Base-by-base conservation (phyloP, 2,888 invertebrate species). In the Lacanobia oleracea region DNA sequence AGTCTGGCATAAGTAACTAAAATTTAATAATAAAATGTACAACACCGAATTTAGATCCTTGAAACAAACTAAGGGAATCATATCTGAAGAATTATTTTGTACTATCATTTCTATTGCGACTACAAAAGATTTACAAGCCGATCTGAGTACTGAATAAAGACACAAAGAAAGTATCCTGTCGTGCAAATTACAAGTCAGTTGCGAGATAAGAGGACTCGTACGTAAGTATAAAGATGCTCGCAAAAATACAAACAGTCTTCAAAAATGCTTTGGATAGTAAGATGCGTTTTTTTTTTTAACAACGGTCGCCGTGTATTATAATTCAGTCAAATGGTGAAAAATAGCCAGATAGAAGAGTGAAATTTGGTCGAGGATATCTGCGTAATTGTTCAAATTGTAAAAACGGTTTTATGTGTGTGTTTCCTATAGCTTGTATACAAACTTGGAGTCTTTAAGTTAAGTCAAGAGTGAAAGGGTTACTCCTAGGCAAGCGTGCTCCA, bases 41-140 rank as follows among this genome's bases (percentile, higher is more conserved):
- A 18, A 16, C 51, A 56, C 50, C 5, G 27, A 65, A 70, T 56
- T 16, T 16, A n/a, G 54, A 54, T 53, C 43, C 43, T 33, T 45
- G 7, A 43, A 10, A 37, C 21, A 54, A 77, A 73, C 37, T 60
- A 59, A 53, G n/a, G 27, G 51, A 62, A 40, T 54, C 27, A 54
- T 27, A 65, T 53, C 37, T 14, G 23, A 69, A 64, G 54, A 77
- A 71, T 74, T 69, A 10, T 61, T 74, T 67, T 71, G 23, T 61
- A 67, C n/a, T 6, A 61, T 45, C 27, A 60, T 80, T 73, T 71
- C 57, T 69, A 57, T 69, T 72, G 50, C 21, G 51, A 61, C 65
- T 72, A 69, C 68, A 81, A 81, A 77, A 67, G 73, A 71, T 77
- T 60, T 69, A 71, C 43, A 71, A 71, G 59, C 53, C 45, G 68